Percentiles rank a stretch among this genome's conserved stretches.
phyloP scores from a whole-genome alignment of 2,797 vertebrate species.

The Chelidonichthys spinosus region DNA sequence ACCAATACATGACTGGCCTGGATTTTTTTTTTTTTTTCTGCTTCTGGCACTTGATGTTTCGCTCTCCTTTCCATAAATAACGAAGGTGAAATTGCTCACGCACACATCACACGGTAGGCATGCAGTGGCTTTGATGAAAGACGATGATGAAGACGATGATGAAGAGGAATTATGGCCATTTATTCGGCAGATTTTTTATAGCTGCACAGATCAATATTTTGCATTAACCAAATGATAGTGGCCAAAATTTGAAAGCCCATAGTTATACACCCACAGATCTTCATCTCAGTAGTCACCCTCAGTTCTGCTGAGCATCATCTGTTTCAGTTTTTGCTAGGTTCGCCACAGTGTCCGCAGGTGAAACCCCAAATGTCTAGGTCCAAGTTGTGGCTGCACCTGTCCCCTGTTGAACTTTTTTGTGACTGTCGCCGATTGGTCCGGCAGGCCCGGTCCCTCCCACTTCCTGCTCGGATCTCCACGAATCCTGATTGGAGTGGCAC shows the following conservation, averaged over 20 bases:
- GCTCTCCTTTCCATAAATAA: constrained; percentile 72
- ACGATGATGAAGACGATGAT: too few relatives aligned
- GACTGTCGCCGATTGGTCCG: too few relatives aligned
- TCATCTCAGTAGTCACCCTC: not conserved
- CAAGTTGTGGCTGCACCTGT: too few relatives aligned
- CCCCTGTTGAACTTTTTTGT: too few relatives aligned
- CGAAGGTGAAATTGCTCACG: constrained; percentile 65
- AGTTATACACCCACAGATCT: not conserved
- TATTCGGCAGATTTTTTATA: constrained; percentile 11
- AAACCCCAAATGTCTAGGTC: too few relatives aligned
- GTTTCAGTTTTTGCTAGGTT: constrained; percentile 2
- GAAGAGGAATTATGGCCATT: constrained; percentile 9
- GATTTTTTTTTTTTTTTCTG: constrained; percentile 60
- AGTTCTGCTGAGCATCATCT: not conserved
- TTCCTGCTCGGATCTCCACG: too few relatives aligned
- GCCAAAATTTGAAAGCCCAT: not conserved
- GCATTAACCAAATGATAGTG: not conserved
- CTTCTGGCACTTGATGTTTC: constrained; percentile 60
- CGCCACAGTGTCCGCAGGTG: not conserved
- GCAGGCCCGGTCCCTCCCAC: too few relatives aligned
- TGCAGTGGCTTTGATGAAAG: constrained; percentile 58
- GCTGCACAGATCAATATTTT: constrained; percentile 3
- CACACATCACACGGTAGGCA: constrained; percentile 62
- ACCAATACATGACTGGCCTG: constrained; percentile 69
- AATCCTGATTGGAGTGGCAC: too few relatives aligned